Conservation (phyloP, 2,888 invertebrate species). For the Lasius fuliginosus region DNA sequence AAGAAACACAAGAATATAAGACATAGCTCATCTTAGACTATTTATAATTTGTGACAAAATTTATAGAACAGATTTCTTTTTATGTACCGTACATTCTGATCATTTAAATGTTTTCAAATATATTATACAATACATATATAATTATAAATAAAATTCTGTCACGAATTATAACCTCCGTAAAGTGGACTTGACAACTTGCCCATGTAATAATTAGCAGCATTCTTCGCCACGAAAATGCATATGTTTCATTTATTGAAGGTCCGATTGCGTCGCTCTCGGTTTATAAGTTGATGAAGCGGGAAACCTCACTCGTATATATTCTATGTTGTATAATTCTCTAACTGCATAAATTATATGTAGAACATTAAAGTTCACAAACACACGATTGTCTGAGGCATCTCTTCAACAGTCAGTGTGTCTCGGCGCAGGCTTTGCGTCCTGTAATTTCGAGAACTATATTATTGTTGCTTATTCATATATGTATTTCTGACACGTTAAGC, state of each 20-base stretch:
- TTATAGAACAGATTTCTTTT: background rate
- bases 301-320: background rate
- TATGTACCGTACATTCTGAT: background rate
- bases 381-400: background rate
- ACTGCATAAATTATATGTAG: background rate
- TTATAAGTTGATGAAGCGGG: background rate
- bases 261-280: background rate
- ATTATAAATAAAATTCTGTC: background rate
- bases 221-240: no score
- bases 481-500: background rate
- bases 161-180: background rate
- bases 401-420: background rate
- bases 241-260: background rate
- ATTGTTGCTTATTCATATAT: constrained; percentile 11
- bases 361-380: constrained; percentile 2
- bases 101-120: background rate
- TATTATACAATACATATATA: background rate
- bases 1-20: background rate
- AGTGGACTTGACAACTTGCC: background rate
- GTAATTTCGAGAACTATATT: constrained; percentile 34
- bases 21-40: background rate
- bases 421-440: background rate
- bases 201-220: background rate
- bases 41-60: background rate
- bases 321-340: background rate